Percentiles rank a stretch among this genome's conserved stretches.
Evolutionary conservation across 2,797 vertebrate genomes (phyloP).

Genomic region (Anguilla anguilla): DNA sequence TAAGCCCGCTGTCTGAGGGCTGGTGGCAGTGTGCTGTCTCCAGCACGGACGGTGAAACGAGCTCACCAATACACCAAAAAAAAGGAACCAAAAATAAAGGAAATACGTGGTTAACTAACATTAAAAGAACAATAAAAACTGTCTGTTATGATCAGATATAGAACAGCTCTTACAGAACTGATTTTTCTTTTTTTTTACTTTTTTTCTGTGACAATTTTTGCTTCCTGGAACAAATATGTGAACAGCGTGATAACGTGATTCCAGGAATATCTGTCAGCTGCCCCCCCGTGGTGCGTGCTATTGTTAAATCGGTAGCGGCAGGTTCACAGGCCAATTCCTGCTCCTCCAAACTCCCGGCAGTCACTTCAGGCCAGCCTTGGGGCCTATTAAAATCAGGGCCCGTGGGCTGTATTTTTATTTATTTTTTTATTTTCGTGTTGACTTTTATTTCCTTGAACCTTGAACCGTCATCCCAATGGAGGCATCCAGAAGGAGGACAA

Average conservation of each 20-base stretch:
- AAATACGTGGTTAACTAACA: background rate
- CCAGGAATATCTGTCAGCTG: background rate
- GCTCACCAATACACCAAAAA: background rate
- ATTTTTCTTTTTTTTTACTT: background rate
- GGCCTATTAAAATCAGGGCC: background rate
- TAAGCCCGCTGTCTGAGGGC: background rate
- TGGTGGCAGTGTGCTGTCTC: background rate
- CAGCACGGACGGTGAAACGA: background rate
- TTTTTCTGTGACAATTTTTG: background rate
- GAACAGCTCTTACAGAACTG: too few relatives aligned
- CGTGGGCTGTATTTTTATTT: background rate
- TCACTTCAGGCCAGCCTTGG: background rate
- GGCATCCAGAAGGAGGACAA: background rate
- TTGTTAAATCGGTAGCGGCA: background rate
- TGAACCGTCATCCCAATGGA: background rate
- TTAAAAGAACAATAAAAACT: background rate
- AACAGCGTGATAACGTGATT: background rate
- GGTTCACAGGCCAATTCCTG: background rate
- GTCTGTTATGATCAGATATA: too few relatives aligned
- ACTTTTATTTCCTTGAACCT: background rate
- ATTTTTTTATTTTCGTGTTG: background rate
- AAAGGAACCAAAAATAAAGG: background rate
- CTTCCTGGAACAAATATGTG: slow-evolving; percentile 4
- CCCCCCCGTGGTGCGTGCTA: background rate
- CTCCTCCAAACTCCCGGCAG: background rate